Evolutionary conservation across 1,140 invertebrate genomes (phyloP).

Genomic region (Streblospio benedicti): DNA sequence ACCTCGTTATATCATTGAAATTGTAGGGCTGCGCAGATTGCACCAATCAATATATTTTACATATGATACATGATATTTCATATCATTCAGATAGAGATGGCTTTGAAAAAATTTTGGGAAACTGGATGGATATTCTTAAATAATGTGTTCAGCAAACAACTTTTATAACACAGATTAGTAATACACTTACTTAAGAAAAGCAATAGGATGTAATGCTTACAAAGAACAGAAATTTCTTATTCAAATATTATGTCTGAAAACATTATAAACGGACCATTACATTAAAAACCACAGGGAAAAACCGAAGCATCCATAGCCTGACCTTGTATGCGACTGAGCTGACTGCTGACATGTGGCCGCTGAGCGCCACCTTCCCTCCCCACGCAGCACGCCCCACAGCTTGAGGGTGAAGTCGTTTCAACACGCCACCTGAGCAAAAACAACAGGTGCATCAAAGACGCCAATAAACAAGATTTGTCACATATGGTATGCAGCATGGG

Average conservation of each 20-base stretch:
- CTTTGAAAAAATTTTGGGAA: too few species aligned
- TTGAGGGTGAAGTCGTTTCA: slow-evolving; percentile 44
- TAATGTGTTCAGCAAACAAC: neutral
- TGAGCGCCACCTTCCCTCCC: slow-evolving; percentile 29
- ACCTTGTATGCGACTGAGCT: slow-evolving; percentile 37
- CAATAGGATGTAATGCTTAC: neutral
- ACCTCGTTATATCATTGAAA: too few species aligned
- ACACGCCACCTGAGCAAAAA: slow-evolving; percentile 34
- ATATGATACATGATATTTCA: neutral
- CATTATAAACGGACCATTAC: too few species aligned
- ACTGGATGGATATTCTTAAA: too few species aligned
- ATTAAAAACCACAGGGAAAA: too few species aligned
- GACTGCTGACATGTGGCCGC: slow-evolving; percentile 40
- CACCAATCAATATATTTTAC: neutral
- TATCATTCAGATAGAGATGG: neutral
- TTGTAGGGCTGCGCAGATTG: too few species aligned
- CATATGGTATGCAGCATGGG: too few species aligned
- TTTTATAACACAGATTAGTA: neutral
- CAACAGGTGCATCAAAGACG: too few species aligned
- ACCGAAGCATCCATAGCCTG: too few species aligned
- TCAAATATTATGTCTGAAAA: too few species aligned
- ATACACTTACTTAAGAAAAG: neutral
- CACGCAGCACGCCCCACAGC: slow-evolving; percentile 31
- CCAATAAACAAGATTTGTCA: too few species aligned
- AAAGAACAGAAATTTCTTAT: too few species aligned